Evolutionary conservation across 2,797 vertebrate species (phyloP).

Genomic region (Lateolabrax maculatus): DNA sequence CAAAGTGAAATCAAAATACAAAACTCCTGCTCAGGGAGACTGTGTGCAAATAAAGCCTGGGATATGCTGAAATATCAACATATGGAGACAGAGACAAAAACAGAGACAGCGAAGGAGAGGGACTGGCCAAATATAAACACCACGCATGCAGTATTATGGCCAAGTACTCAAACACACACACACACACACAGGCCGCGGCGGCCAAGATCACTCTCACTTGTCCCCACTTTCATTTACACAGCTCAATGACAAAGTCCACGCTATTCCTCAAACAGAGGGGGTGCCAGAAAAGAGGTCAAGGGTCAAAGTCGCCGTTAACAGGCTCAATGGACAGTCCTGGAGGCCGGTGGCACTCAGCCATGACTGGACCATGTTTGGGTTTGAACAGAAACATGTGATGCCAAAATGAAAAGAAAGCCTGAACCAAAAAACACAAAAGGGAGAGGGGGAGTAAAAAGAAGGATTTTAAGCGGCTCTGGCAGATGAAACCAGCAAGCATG

Average conservation of each 20-base stretch:
- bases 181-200: conserved; percentile 2
- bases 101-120: conserved; percentile 41
- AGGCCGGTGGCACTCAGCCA: conserved; percentile 51
- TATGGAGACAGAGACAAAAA: conserved; percentile 58
- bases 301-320: conserved; percentile 64
- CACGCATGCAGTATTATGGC: conserved; percentile 53
- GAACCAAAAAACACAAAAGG: neutral
- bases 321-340: conserved; percentile 49
- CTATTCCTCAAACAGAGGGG: conserved; percentile 42
- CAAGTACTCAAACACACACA: conserved; percentile 53
- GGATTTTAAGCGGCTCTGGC: conserved; percentile 5
- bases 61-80: conserved; percentile 67
- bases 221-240: conserved; percentile 58
- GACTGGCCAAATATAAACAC: conserved; percentile 64
- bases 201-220: conserved; percentile 60
- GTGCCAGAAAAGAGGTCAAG: conserved; percentile 58
- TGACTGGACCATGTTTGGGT: conserved; percentile 55
- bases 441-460: neutral
- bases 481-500: conserved; percentile 36
- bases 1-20: conserved; percentile 47
- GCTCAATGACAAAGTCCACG: conserved; percentile 48
- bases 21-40: conserved; percentile 29
- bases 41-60: neutral
- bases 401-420: conserved; percentile 40
- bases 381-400: conserved; percentile 55